Conservation (phyloP, 2,888 invertebrate genomes). For the Epinotia nisella region DNA sequence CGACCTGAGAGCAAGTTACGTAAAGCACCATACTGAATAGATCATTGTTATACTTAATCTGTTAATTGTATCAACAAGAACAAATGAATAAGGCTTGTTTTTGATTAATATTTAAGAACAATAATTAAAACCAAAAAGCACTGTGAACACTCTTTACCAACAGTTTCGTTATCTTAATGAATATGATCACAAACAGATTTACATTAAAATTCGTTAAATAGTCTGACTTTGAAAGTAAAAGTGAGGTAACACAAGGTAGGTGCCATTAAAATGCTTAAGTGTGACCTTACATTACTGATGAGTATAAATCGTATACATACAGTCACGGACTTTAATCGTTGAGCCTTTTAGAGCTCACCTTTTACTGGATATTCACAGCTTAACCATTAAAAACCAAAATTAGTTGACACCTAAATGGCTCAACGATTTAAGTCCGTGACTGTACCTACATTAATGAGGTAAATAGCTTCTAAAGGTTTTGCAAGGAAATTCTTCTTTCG, state of each 20-base stretch:
- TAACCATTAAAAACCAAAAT: too few relatives aligned
- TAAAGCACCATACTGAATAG: constrained; percentile 7
- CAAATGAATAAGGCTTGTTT: not conserved
- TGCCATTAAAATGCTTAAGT: constrained; percentile 6
- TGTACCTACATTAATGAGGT: constrained; percentile 1
- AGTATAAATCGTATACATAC: not conserved
- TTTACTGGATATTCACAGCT: too few relatives aligned
- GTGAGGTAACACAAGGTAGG: constrained; percentile 22
- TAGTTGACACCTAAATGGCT: too few relatives aligned
- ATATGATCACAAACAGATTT: not conserved
- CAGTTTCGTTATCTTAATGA: constrained; percentile 2
- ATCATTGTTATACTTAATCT: constrained; percentile 18
- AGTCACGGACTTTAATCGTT: too few relatives aligned
- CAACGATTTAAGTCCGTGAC: too few relatives aligned
- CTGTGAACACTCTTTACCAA: not conserved
- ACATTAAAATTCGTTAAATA: constrained; percentile 21
- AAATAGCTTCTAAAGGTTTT: not conserved
- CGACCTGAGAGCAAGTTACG: not conserved
- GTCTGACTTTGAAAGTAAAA: constrained; percentile 45
- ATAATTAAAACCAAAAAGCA: constrained; percentile 9
- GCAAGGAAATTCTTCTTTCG: not conserved
- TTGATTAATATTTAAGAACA: constrained; percentile 12
- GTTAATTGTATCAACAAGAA: not conserved
- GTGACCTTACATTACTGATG: constrained; percentile 3
- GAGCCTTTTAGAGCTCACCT: too few relatives aligned